Evolutionary conservation across 2,113 vertebrate species (phyloP).

Genomic region (Ovis canadensis): DNA sequence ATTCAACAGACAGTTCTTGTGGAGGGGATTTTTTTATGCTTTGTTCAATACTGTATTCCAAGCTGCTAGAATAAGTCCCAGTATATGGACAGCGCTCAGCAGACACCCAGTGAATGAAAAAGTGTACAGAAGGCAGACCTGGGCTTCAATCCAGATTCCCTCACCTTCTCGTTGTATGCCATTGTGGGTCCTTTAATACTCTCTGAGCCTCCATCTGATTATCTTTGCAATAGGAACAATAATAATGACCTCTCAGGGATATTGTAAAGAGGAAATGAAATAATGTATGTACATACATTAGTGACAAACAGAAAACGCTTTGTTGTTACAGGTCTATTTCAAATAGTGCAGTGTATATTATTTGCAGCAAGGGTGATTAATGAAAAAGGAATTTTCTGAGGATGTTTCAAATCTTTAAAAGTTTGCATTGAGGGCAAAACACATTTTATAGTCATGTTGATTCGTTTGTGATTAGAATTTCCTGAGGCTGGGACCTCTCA

Average conservation of each 20-base stretch:
- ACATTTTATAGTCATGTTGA: neutral
- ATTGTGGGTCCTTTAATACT: neutral
- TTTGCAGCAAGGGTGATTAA: slow-evolving; percentile 17
- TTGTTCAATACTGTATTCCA: neutral
- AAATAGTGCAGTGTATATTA: neutral
- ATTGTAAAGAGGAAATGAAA: neutral
- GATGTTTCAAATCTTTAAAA: neutral
- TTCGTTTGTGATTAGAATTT: slow-evolving; percentile 43
- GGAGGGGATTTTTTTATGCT: neutral
- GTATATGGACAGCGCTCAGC: neutral
- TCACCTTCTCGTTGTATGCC: neutral
- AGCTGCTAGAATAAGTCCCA: neutral
- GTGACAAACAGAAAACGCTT: neutral
- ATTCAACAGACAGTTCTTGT: neutral
- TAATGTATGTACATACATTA: neutral
- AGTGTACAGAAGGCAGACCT: neutral
- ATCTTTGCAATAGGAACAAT: neutral
- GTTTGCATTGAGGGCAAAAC: slow-evolving; percentile 33
- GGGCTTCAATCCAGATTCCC: neutral
- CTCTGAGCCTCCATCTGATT: neutral
- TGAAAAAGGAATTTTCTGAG: neutral
- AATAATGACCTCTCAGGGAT: neutral
- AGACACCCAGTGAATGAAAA: neutral
- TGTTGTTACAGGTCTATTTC: neutral
- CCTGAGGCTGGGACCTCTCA: slow-evolving; percentile 44